These are phyloP conservation scores for Phyllopteryx taeniolatus DNA, from an alignment of 2,113 vertebrate genomes.

Conservation along the genomic window DNA sequence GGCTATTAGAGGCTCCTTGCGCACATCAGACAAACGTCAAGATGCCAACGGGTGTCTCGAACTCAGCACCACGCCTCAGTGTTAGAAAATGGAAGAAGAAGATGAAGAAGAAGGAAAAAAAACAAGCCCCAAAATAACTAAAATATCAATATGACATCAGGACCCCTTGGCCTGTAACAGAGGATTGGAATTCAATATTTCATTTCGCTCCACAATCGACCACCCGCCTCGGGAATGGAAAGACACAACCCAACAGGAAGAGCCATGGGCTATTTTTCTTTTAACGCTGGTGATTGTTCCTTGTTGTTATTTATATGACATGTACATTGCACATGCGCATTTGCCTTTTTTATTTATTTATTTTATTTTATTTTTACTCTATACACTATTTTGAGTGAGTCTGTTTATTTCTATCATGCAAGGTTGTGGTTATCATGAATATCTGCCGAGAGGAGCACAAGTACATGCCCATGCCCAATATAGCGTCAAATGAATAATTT, in stretches of 20 bases:
- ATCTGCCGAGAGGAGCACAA: no score
- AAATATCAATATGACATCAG: slow-evolving; percentile 23
- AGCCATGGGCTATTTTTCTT: not conserved
- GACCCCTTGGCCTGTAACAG: not conserved
- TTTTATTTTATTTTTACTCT: no score
- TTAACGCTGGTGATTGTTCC: not conserved
- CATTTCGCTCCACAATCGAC: slow-evolving; percentile 5
- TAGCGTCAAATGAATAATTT: no score
- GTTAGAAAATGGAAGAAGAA: slow-evolving; percentile 4
- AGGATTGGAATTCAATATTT: slow-evolving; percentile 25
- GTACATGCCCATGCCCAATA: no score
- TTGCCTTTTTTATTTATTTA: no score
- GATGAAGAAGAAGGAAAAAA: slow-evolving; percentile 23
- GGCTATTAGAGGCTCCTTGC: slow-evolving; percentile 26
- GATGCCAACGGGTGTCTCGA: slow-evolving; percentile 7
- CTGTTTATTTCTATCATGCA: no score
- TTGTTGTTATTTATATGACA: not conserved
- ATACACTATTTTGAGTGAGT: no score
- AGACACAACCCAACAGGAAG: not conserved
- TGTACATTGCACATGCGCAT: no score
- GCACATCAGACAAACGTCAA: not conserved
- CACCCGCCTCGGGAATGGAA: not conserved
- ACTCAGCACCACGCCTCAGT: slow-evolving; percentile 1
- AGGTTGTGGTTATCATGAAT: no score
- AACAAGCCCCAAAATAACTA: slow-evolving; percentile 17